A percentile compares a stretch with the other conserved stretches of the same genome.
These are phyloP conservation scores for Falco naumanni DNA, from an alignment of 2,797 vertebrate species.

Conservation along the genomic window DNA sequence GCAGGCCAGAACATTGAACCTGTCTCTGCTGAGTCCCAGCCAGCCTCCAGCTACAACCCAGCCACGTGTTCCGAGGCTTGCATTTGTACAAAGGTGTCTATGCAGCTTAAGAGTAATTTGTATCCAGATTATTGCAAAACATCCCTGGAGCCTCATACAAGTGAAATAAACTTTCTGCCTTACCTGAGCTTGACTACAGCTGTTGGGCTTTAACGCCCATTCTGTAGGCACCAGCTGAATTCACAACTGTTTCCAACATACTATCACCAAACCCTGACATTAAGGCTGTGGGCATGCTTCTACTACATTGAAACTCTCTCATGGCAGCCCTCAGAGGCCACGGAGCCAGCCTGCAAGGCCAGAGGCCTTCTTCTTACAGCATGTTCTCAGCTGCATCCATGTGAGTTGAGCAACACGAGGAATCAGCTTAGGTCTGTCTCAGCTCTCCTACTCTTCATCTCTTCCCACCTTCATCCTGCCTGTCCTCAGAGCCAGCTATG, in stretches of 20 bases:
- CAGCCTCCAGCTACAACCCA: not conserved
- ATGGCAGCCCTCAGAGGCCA: not conserved
- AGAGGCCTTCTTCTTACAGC: not conserved
- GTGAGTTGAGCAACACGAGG: not conserved
- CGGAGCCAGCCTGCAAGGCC: not conserved
- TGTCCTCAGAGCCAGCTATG: not conserved
- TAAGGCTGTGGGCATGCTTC: not conserved
- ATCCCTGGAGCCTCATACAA: not conserved
- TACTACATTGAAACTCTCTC: not conserved
- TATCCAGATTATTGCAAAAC: slow-evolving; percentile 19
- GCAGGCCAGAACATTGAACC: not conserved
- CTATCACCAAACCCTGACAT: not conserved
- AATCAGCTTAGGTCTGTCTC: not conserved
- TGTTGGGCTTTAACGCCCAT: not conserved
- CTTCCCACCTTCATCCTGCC: not conserved
- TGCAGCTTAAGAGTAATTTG: slow-evolving; percentile 29
- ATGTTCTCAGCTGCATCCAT: not conserved
- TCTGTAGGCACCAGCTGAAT: not conserved
- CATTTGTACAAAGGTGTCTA: not conserved
- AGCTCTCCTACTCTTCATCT: not conserved
- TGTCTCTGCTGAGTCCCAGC: not conserved
- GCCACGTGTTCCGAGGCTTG: not conserved
- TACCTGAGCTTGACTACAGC: not conserved
- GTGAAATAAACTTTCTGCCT: not conserved
- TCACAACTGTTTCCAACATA: not conserved